Base-by-base conservation (phyloP, 2,797 vertebrate genomes). In the Esox lucius region DNA sequence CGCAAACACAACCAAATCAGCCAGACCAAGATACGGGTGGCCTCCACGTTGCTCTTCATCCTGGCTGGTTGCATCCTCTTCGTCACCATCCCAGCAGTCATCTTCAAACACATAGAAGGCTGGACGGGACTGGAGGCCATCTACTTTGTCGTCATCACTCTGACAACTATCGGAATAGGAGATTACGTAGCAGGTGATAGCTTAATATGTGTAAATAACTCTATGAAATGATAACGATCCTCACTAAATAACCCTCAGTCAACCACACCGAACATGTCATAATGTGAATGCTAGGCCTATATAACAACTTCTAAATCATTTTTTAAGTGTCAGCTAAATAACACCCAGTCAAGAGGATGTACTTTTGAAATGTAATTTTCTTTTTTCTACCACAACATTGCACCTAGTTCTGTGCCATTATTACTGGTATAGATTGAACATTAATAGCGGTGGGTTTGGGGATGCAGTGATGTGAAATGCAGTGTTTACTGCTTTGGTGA, bases 1-100 rank as follows among this genome's bases (percentile, higher is more conserved):
- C 90, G 87, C 22, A 93, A 98, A 93, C 89, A 96, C 85, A 96
- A 96, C 72, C 96, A 97, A 94, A 96, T 97, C 87, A 97, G 96
- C 81, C 97, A 97, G 89, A 98, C 96, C 59, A 97, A 97, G 88
- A 97, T 98, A 87, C 94, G 96, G 1, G 96, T 98, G 83, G 95
- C 95, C 75, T 98, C 96, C 17, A 98, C 97, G 13, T 94, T 98
- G 66, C 92, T 95, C 78, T 98, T 98, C 89, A 96, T 98, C 87
- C 88, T 98, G 87, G 96, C 94, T 0, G 97, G 97, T 83, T 98
- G 95, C 84, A 86, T 97, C 53, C 91, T 98, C 74, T 98, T 98
- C 69, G 97, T 98, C 86, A 97, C 97, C 42, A 96, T 98, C 77
- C 97, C 97, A 4, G 96, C 96, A 0, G 92, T 98, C 83, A 94